These are phyloP conservation scores for Calcarius lapponicus DNA, from an alignment of 2,797 vertebrate species.

Conservation along the genomic window DNA sequence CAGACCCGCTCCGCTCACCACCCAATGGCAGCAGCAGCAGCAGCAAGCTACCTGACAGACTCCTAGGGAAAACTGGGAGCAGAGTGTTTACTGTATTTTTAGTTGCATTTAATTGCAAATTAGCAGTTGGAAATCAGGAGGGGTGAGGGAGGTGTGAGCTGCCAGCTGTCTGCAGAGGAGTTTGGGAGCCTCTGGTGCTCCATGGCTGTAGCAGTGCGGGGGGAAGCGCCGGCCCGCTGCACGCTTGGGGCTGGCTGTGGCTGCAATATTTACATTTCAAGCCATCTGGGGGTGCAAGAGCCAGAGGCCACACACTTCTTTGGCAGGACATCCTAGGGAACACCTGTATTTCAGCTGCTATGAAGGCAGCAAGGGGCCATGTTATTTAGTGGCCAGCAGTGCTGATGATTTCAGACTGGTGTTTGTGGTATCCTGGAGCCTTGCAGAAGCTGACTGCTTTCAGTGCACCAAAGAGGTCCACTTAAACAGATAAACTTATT, in stretches of 20 bases:
- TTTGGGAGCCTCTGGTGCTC: neutral
- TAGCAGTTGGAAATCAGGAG: constrained; percentile 34
- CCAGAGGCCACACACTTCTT: constrained; percentile 8
- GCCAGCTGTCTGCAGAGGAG: neutral
- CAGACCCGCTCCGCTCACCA: neutral
- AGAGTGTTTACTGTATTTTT: neutral
- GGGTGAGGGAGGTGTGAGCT: neutral
- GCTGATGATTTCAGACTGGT: neutral
- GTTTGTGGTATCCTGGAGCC: neutral
- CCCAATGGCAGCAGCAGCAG: neutral
- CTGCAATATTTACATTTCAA: neutral
- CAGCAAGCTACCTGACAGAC: neutral
- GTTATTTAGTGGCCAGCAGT: neutral
- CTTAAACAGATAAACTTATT: neutral
- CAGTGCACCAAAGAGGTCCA: neutral
- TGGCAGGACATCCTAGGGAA: neutral
- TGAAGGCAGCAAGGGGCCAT: neutral
- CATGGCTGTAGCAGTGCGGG: neutral
- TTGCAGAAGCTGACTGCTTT: neutral
- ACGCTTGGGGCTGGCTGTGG: neutral
- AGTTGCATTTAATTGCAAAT: constrained; percentile 24
- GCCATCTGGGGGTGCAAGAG: neutral
- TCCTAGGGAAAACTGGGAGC: rapidly evolving
- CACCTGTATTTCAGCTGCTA: neutral
- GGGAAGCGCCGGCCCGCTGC: rapidly evolving